Conservation (phyloP, 2,797 vertebrate species). For the Enteromius mattozi region DNA sequence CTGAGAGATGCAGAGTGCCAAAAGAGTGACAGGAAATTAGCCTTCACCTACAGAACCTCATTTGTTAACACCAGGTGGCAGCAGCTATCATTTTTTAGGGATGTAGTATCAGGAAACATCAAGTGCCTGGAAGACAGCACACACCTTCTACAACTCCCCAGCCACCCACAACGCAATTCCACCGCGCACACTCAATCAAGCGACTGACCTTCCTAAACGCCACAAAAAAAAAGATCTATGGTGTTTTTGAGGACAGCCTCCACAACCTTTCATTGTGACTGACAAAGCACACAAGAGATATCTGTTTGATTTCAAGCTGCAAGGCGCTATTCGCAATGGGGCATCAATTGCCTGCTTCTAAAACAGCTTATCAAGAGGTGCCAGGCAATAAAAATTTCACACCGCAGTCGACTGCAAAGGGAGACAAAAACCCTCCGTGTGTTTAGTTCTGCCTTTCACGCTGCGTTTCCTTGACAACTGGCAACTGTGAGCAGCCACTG, state of each 20-base stretch:
- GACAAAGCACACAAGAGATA: constrained; percentile 37
- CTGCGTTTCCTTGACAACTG: constrained; percentile 64
- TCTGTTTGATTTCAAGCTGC: constrained; percentile 34
- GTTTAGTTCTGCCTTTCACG: constrained; percentile 56
- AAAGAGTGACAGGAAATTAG: constrained; percentile 15
- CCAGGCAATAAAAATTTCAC: constrained; percentile 54
- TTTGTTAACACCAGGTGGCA: constrained; percentile 55
- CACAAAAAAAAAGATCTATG: not conserved
- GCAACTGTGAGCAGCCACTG: constrained; percentile 47
- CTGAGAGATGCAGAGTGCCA: constrained; percentile 22
- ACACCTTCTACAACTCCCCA: constrained; percentile 5
- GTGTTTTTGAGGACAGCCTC: constrained; percentile 22
- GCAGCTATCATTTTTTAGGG: constrained; percentile 27
- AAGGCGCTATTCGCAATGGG: constrained; percentile 32
- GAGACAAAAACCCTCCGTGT: constrained; percentile 47
- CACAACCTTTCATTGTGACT: not conserved
- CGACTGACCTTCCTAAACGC: constrained; percentile 20
- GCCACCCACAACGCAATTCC: not conserved
- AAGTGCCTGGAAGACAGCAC: not conserved
- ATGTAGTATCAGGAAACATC: not conserved
- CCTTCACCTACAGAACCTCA: not conserved
- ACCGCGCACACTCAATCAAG: not conserved
- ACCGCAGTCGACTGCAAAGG: constrained; percentile 40
- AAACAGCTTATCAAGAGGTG: constrained; percentile 55
- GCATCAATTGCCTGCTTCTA: constrained; percentile 37